These are phyloP conservation scores for Dolichoris vasculosae DNA, from an alignment of 1,140 invertebrate genomes.

Conservation along the genomic window DNA sequence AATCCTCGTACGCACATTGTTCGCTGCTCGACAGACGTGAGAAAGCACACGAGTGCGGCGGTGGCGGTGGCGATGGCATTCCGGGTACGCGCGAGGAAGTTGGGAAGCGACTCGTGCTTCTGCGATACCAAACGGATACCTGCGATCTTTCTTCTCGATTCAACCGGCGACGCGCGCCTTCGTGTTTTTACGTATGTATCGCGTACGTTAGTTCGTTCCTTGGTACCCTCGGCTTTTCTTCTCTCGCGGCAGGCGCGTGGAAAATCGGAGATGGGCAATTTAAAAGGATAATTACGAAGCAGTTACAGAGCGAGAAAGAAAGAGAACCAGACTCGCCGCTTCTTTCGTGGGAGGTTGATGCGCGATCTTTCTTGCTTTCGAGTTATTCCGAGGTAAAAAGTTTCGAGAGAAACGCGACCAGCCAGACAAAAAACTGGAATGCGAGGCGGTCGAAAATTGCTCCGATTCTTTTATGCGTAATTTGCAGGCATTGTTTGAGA, in stretches of 20 bases:
- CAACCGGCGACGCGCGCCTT: too few relatives aligned
- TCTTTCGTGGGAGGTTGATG: constrained; percentile 2
- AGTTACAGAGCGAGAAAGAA: neutral
- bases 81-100: neutral
- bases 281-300: constrained; percentile 58
- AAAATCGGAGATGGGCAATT: constrained; percentile 57
- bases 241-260: constrained; percentile 5
- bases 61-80: neutral
- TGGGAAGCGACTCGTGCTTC: constrained; percentile 17
- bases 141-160: too few relatives aligned
- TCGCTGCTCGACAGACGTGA: constrained; percentile 1
- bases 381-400: constrained; percentile 16
- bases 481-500: neutral
- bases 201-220: too few relatives aligned
- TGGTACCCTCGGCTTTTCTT: neutral
- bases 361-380: neutral
- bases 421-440: neutral
- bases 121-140: too few relatives aligned
- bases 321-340: neutral
- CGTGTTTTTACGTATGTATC: too few relatives aligned
- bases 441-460: neutral
- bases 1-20: constrained; percentile 23
- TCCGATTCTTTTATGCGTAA: neutral
- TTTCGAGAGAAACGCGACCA: neutral
- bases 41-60: neutral